These are phyloP conservation scores for Acropternis orthonyx DNA, from an alignment of 2,797 vertebrate genomes.

Conservation along the genomic window DNA sequence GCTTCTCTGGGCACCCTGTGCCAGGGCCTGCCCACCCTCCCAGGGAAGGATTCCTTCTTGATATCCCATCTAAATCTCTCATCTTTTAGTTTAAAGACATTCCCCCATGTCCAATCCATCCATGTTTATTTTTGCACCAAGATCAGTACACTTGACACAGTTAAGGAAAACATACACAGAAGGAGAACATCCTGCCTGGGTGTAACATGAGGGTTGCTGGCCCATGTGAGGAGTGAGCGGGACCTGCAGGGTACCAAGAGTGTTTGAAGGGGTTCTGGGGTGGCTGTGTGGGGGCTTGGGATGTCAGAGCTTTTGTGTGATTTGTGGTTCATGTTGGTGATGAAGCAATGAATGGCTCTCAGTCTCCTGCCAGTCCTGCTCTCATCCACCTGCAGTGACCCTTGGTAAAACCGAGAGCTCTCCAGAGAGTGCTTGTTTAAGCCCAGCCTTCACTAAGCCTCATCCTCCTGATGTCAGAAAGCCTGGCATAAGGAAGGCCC, in stretches of 20 bases:
- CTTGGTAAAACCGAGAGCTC: not conserved
- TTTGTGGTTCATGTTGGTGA: not conserved
- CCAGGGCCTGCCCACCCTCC: accelerated
- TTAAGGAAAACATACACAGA: accelerated
- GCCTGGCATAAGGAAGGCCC: not conserved
- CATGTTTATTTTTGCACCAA: not conserved
- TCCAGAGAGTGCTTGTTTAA: not conserved
- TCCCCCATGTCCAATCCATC: not conserved
- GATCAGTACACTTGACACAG: not conserved
- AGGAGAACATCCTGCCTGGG: not conserved
- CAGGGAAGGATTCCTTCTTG: not conserved
- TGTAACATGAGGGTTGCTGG: not conserved
- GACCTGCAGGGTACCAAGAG: not conserved
- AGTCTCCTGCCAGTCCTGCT: not conserved
- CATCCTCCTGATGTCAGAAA: not conserved
- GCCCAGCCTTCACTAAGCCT: not conserved
- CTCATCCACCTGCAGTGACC: not conserved
- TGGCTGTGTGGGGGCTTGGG: too few species aligned
- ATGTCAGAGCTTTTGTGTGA: too few species aligned
- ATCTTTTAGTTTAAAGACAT: not conserved
- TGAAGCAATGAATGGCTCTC: not conserved
- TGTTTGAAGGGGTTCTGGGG: not conserved
- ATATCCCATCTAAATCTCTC: not conserved
- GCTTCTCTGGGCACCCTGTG: not conserved
- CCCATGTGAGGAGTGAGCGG: accelerated